Base-by-base conservation (phyloP, 2,797 vertebrate genomes). In the Hybognathus amarus region DNA sequence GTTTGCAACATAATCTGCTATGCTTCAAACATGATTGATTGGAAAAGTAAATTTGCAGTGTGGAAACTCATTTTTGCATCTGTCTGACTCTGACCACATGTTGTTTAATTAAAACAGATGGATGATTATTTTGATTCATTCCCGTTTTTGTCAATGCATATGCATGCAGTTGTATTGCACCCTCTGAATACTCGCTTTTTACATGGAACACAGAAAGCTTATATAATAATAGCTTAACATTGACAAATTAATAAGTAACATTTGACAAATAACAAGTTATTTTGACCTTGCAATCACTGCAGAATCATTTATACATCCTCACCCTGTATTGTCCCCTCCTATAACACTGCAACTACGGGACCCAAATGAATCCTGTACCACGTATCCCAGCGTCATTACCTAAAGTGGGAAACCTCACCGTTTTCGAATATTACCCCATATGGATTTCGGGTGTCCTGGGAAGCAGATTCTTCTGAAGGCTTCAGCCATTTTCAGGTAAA, bases 391-490 rank as follows among this genome's bases (percentile, higher is more conserved):
- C 96, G 91, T 92, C 95, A 87, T 93, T 97, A 90, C 97, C 97
- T 89, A 96, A 95, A 94, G 95, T 99, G 97, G 97, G 97, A 96
- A 98, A 97, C 93, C 93, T 99, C 93, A 97, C 95, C 87, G 92
- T 98, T 94, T n/a, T 96, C 96, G 91, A 95, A 96, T 86, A 91
- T 96, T 89, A 97, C 96, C 90, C 96, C 97, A 75, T 97, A 96
- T 1, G 97, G 97, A 92, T 99, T 99, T 95, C 97, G 95, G 79
- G 93, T 97, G 90, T 96, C 96, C 74, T 99, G 97, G 97, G 94
- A 90, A 92, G 94, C 95, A 92, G 94, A 90, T 87, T 90, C 91
- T 87, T 86, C 90, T 83, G 92, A 90, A 9, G 87, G 88, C 70
- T 99, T 98, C 95, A 96, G 96, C 89, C 94, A 92, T 90, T 97